Evolutionary conservation across 2,113 vertebrate species (phyloP).

Genomic region (Sus scrofa): DNA sequence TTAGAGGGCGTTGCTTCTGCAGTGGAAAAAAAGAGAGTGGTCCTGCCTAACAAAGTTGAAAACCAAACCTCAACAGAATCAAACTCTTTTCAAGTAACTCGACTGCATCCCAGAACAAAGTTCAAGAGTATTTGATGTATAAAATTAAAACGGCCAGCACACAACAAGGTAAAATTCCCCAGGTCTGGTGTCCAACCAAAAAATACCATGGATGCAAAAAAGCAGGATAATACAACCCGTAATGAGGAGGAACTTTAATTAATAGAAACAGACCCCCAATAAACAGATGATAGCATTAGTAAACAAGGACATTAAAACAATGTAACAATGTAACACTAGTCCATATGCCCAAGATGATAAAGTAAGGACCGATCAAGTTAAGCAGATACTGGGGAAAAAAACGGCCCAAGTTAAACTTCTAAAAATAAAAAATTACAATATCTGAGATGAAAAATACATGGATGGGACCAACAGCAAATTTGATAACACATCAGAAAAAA

Average conservation of each 20-base stretch:
- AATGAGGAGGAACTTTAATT: neutral
- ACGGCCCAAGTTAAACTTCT: neutral
- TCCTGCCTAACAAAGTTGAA: neutral
- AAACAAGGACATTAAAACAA: slow-evolving; percentile 34
- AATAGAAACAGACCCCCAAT: neutral
- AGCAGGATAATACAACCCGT: neutral
- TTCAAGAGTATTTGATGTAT: slow-evolving; percentile 9
- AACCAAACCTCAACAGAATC: slow-evolving; percentile 24
- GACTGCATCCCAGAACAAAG: slow-evolving; percentile 28
- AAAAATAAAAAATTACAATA: neutral
- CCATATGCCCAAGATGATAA: slow-evolving; percentile 5
- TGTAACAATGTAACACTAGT: neutral
- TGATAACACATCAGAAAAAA: neutral
- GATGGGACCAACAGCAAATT: neutral
- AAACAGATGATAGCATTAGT: slow-evolving; percentile 26
- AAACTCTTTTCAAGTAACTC: slow-evolving; percentile 55
- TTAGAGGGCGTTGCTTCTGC: neutral
- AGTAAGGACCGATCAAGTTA: neutral
- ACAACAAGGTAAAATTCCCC: slow-evolving; percentile 27
- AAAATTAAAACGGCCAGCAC: slow-evolving; percentile 13
- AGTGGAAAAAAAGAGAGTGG: neutral
- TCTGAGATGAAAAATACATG: slow-evolving; percentile 9
- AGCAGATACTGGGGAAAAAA: neutral
- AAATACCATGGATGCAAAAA: neutral
- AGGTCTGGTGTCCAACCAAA: neutral